Evolutionary conservation across 2,113 vertebrate genomes (phyloP), one percentile per base, ranked within the genome.

Genomic region (Sturnus vulgaris): DNA sequence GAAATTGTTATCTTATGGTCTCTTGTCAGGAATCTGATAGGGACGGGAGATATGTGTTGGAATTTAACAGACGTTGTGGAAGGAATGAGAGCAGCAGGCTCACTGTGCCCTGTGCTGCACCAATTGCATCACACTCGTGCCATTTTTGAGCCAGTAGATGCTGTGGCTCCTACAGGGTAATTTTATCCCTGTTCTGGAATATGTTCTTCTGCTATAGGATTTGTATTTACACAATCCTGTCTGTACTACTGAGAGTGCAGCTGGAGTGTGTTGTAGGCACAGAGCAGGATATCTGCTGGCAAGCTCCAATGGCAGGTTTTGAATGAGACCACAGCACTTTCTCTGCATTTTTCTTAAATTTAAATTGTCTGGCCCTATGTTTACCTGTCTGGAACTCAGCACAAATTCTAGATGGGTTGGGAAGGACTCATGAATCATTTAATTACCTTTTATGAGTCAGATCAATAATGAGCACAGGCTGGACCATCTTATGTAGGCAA

Each of bases 61-160:
- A 50, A 59, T 46, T 44, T 13, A 4, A 3, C 6, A 37, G 21
- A 15, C 7, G 5, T 0, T 6, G 22, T 59, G 33, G 18, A 75
- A 68, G 25, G 15, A 5, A 19, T 1, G 30, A 69, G 33, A 56
- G 24, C 44, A 66, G 33, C 28, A 66, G 20, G 5, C 28, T 78
- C 15, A 1, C 14, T 33, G 3, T 31, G 24, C 20, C 25, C 9
- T 40, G 19, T 57, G 53, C 23, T 56, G 8, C 14, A 13, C 3
- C 8, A 44, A 0, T 8, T 88, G 28, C 7, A 21, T 20, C 63
- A 44, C 4, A 3, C 7, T 12, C 3, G 0, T 6, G 17, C 6
- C 1, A 13, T 33, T 78, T 60, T 61, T 53, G 22, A 56, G 23
- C 7, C 19, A 42, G 13, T 7, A 23, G 30, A 6, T 7, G 19